Percentiles rank a stretch among this genome's conserved stretches.
Evolutionary conservation across 2,888 invertebrate species (phyloP).

Genomic region (Harmothoe impar): DNA sequence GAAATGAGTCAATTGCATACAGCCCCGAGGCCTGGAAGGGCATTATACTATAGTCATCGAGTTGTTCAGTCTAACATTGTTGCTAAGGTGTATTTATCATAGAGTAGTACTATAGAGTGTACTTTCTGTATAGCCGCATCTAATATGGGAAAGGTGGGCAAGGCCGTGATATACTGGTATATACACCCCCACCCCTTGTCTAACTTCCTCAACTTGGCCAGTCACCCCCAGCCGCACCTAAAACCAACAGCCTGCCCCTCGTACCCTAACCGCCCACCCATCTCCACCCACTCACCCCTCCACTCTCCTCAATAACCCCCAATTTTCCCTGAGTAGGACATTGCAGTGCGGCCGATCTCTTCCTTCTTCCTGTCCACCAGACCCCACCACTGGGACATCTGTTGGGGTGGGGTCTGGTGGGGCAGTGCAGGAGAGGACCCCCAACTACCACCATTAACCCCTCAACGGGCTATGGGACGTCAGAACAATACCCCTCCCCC

Average conservation of each 20-base stretch:
- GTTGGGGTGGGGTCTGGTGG: not conserved
- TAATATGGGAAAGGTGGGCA: not conserved
- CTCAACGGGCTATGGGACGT: not conserved
- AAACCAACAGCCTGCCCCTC: not conserved
- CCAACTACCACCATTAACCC: not conserved
- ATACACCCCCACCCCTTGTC: not conserved
- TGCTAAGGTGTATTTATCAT: too few relatives aligned
- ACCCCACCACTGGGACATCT: not conserved
- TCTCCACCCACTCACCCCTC: conserved; percentile 27
- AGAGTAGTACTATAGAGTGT: too few relatives aligned
- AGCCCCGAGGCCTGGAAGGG: not conserved
- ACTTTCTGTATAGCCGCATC: not conserved
- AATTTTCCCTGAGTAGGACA: conserved; percentile 14
- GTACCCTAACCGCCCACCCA: not conserved
- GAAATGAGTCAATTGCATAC: not conserved
- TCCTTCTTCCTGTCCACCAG: not conserved
- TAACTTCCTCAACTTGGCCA: not conserved
- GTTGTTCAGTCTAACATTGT: too few relatives aligned
- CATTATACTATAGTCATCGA: not conserved
- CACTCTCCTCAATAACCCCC: conserved; percentile 52
- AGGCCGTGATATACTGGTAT: too few relatives aligned
- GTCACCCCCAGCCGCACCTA: not conserved
- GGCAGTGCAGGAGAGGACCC: not conserved
- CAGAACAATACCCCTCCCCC: not conserved
- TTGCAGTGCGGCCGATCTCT: conserved; percentile 10